Conservation (phyloP, 2,888 invertebrate species). For the Harpagoxenus sublaevis region DNA sequence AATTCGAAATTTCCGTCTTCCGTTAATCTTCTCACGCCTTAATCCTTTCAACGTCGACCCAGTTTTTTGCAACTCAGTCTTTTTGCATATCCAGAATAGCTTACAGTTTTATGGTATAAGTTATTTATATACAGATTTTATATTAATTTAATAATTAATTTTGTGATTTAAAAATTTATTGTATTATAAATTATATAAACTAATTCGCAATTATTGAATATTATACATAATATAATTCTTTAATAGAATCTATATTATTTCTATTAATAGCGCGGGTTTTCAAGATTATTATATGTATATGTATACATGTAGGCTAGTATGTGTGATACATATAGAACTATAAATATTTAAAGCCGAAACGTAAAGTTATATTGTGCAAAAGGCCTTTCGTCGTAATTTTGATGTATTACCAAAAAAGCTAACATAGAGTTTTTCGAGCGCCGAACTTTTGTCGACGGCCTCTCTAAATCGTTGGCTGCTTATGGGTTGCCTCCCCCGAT, state of each 20-base stretch:
- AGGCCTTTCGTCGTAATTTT: slow-evolving; percentile 1
- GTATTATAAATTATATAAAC: background rate
- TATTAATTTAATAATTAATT: slow-evolving; percentile 10
- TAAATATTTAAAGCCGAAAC: background rate
- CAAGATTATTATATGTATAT: background rate
- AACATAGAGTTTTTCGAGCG: slow-evolving; percentile 5
- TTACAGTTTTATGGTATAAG: background rate
- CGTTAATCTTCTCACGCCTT: slow-evolving; percentile 4
- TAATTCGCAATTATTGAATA: background rate
- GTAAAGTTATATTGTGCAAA: background rate
- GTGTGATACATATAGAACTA: too few species aligned
- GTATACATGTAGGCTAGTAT: too few species aligned
- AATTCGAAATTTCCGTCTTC: slow-evolving; percentile 29
- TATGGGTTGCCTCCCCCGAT: slow-evolving; percentile 44
- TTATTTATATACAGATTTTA: background rate
- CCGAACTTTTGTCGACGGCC: slow-evolving; percentile 61
- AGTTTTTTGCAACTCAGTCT: background rate
- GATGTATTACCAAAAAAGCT: background rate
- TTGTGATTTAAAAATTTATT: background rate
- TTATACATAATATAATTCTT: background rate
- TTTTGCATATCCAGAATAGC: background rate
- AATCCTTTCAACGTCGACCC: slow-evolving; percentile 4
- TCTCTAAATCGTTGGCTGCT: slow-evolving; percentile 68
- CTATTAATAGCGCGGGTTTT: background rate
- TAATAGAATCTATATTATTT: background rate